These are phyloP conservation scores for Paguma larvata DNA, from an alignment of 2,797 vertebrate species.

Conservation along the genomic window DNA sequence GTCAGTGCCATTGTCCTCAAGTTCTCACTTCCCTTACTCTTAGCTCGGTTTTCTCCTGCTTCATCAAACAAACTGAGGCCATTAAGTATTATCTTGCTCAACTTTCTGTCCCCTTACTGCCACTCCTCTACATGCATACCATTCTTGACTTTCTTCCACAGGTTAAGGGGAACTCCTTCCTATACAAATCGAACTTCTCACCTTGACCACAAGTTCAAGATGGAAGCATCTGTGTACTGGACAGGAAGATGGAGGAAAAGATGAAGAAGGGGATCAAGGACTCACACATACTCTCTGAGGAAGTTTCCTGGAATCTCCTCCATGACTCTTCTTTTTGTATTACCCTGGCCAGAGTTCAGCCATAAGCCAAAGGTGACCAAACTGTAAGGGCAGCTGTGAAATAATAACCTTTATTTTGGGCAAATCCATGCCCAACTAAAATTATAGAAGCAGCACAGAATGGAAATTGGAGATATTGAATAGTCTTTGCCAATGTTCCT, in stretches of 20 bases:
- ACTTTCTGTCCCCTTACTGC: not conserved
- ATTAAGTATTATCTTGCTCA: not conserved
- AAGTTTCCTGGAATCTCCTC: not conserved
- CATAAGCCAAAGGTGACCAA: not conserved
- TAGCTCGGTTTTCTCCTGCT: not conserved
- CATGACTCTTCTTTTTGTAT: not conserved
- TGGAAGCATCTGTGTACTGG: not conserved
- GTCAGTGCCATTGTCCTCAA: not conserved
- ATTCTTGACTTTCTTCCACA: not conserved
- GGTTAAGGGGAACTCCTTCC: not conserved
- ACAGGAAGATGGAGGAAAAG: not conserved
- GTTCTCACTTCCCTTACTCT: not conserved
- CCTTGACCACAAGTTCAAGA: not conserved
- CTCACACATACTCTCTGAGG: not conserved
- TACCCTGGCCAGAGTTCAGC: not conserved
- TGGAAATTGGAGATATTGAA: not conserved
- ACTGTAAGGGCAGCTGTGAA: not conserved
- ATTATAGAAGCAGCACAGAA: constrained; percentile 7
- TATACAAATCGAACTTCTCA: not conserved
- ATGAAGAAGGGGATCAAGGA: not conserved
- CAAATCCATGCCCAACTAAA: not conserved
- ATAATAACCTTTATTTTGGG: not conserved
- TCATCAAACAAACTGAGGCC: not conserved
- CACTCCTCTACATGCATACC: not conserved
- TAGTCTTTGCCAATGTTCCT: not conserved